Conservation (phyloP, 2,888 invertebrate genomes). For the Xestobium rufovillosum region DNA sequence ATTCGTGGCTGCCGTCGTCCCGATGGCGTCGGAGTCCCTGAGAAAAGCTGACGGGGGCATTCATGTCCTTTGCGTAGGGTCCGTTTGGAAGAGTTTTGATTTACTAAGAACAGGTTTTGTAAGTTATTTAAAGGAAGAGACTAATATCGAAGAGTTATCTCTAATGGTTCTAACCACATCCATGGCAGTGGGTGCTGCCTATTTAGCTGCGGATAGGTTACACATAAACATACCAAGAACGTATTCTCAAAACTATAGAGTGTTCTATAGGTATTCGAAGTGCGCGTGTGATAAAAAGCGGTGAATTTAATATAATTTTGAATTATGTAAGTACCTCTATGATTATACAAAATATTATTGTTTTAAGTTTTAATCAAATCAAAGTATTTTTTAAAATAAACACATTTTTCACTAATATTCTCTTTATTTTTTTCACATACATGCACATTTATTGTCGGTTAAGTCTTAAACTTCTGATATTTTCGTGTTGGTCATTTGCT, state of each 20-base stretch:
- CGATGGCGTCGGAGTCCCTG: constrained; percentile 44
- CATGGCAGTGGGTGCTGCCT: constrained; percentile 80
- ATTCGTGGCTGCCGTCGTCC: constrained; percentile 56
- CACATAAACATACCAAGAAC: constrained; percentile 59
- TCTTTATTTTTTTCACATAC: too few species aligned
- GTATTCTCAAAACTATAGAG: constrained; percentile 59
- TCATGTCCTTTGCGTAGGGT: constrained; percentile 78
- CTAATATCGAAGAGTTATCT: constrained; percentile 49
- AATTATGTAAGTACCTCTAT: too few species aligned
- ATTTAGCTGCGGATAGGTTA: constrained; percentile 69
- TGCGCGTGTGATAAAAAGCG: constrained; percentile 4
- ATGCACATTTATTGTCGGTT: too few species aligned
- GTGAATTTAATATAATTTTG: too few species aligned
- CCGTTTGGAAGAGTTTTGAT: constrained; percentile 92
- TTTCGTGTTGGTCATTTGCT: too few species aligned
- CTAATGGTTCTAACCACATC: constrained; percentile 65
- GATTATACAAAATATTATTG: too few species aligned
- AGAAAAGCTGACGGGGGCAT: constrained; percentile 41
- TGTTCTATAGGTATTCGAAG: constrained; percentile 54
- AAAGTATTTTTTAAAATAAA: too few species aligned
- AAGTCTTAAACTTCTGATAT: too few species aligned
- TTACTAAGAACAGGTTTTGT: constrained; percentile 66
- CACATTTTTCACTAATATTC: too few species aligned
- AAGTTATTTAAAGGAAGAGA: constrained; percentile 44
- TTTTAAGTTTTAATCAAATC: too few species aligned